A percentile compares a stretch with the other conserved stretches of the same genome.
phyloP scores from a whole-genome alignment of 2,113 vertebrate species.

The Psammodynastes pulverulentus region DNA sequence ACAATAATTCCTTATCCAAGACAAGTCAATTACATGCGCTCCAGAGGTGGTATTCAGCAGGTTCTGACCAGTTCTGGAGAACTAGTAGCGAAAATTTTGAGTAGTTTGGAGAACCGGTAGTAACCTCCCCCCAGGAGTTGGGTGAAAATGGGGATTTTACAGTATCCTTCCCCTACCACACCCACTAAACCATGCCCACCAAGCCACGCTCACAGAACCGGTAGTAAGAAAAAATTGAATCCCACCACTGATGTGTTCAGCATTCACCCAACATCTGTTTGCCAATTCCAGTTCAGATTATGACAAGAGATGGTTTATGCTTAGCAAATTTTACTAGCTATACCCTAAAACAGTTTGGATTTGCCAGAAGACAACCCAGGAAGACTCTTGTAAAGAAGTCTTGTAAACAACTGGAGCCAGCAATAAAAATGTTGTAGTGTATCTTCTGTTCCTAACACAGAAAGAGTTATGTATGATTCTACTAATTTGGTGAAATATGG shows the following conservation, averaged over 20 bases:
- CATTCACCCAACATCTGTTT: not conserved
- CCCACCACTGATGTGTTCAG: too few relatives aligned
- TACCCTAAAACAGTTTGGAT: constrained; percentile 4
- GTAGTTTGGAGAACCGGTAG: too few relatives aligned
- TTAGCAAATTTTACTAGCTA: not conserved
- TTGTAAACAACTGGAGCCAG: not conserved
- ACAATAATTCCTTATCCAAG: not conserved
- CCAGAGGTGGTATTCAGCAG: too few relatives aligned
- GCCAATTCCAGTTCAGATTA: not conserved
- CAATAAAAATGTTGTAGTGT: not conserved
- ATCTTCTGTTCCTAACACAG: not conserved
- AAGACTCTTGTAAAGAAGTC: constrained; percentile 1
- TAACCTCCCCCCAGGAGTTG: too few relatives aligned
- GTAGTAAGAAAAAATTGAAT: too few relatives aligned
- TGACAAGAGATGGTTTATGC: constrained; percentile 12
- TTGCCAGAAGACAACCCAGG: constrained; percentile 23
- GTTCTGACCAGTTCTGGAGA: too few relatives aligned
- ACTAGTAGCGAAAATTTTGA: too few relatives aligned
- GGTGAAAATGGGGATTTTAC: too few relatives aligned
- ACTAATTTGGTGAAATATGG: not conserved
- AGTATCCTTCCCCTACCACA: too few relatives aligned
- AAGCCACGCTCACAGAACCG: too few relatives aligned
- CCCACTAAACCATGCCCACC: too few relatives aligned
- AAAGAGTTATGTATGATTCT: not conserved
- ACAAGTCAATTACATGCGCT: not conserved